Base-by-base conservation (phyloP, 2,797 vertebrate species). In the Pampus argenteus region DNA sequence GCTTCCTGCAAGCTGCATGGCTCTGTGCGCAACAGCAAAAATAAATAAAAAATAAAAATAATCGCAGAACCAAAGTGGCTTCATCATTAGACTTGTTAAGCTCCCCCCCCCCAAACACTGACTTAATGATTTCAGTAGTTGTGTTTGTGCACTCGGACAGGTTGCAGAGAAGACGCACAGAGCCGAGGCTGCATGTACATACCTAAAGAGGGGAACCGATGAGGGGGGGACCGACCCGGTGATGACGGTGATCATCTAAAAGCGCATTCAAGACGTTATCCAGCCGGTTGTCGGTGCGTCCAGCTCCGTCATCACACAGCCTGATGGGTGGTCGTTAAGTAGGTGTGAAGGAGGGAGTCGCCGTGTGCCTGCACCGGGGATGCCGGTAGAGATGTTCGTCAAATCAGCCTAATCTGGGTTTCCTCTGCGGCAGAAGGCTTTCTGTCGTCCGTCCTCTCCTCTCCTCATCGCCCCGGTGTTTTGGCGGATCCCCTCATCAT, bases 371-470 rank as follows among this genome's bases (percentile, higher is more conserved):
- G 50, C 60, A 45, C 59, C 9, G 72, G 68, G 71, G 66, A 74
- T 49, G 71, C 83, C 70, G 83, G 79, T 36, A 3, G 57, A 70
- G 57, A 34, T 40, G 56, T 28, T 13, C 23, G 60, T 67, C 67
- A 80, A 1, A 74, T 63, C 63, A 55, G 62, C 68, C 52, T 49
- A 23, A 66, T 73, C 48, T 59, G 67, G 66, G 11, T 62, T 59
- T 79, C 58, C 82, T 88, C 87, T 84, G 88, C 85, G 78, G 83
- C 79, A 85, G 67, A 74, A 74, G 49, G 48, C 64, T 60, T 17
- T 38, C 62, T 70, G 84, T 71, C 62, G 45, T 65, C 69, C 59
- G 48, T 14, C 58, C 36, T 55, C 67, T 72, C 58, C 64, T 60
- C 59, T 59, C 78, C 44, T 66, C 76, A 62, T 69, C 70, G 23